Evolutionary conservation across 2,797 vertebrate species (phyloP).

Genomic region (Diglossa cyanea): DNA sequence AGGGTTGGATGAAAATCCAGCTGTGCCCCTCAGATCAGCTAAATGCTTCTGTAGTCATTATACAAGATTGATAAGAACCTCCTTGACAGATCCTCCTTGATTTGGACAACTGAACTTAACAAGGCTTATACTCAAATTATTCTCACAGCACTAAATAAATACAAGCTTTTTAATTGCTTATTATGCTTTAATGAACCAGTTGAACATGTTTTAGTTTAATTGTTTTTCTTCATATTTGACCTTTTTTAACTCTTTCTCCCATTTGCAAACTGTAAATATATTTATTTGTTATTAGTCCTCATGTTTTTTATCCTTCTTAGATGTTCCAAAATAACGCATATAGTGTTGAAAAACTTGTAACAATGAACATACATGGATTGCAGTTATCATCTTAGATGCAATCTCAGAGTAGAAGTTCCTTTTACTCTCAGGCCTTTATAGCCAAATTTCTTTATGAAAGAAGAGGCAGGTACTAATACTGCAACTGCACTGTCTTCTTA

Average conservation of each 20-base stretch:
- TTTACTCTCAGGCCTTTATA: background rate
- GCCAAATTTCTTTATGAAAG: background rate
- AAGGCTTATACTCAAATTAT: background rate
- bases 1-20: conserved; percentile 56
- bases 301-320: background rate
- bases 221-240: background rate
- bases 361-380: background rate
- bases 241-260: background rate
- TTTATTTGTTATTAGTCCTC: background rate
- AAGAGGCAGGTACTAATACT: background rate
- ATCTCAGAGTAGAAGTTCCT: background rate
- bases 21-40: conserved; percentile 59
- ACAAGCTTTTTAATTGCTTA: background rate
- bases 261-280: background rate
- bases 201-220: background rate
- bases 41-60: conserved; percentile 56
- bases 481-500: background rate
- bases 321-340: background rate
- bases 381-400: background rate
- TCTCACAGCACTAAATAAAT: background rate
- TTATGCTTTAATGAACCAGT: background rate
- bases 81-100: conserved; percentile 56
- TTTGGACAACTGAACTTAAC: conserved; percentile 39
- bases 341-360: background rate
- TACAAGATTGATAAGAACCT: conserved; percentile 49